Conservation (phyloP, 1,140 invertebrate genomes). For the Heliconius hermathena region DNA sequence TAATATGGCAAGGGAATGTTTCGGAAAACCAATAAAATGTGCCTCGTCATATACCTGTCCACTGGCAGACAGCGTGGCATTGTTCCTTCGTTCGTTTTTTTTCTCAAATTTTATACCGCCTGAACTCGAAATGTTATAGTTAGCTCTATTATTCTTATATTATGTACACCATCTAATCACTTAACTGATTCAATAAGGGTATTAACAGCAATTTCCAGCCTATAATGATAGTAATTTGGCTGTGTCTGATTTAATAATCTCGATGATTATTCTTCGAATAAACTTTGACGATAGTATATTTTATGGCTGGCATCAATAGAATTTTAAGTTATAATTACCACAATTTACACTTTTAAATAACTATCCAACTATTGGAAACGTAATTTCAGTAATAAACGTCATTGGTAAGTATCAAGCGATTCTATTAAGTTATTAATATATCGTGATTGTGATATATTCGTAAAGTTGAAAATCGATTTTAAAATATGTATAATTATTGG, state of each 20-base stretch:
- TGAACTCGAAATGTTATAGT: conserved; percentile 41
- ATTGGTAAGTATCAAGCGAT: background rate
- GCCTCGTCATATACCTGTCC: conserved; percentile 81
- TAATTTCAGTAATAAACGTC: conserved; percentile 5
- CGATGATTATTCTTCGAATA: conserved; percentile 42
- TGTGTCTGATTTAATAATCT: conserved; percentile 40
- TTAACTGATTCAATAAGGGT: conserved; percentile 47
- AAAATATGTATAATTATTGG: conserved; percentile 26
- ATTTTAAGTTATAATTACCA: conserved; percentile 19
- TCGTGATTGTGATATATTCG: conserved; percentile 20
- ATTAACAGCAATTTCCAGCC: conserved; percentile 45
- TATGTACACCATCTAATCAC: conserved; percentile 48
- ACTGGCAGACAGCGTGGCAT: conserved; percentile 76
- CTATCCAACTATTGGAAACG: conserved; percentile 1
- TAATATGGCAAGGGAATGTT: conserved; percentile 78
- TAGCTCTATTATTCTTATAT: conserved; percentile 34
- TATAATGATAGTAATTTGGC: conserved; percentile 49
- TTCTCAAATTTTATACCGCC: conserved; percentile 44
- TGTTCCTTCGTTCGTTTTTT: conserved; percentile 67
- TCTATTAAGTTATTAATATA: conserved; percentile 4
- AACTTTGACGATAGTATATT: conserved; percentile 42
- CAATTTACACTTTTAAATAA: conserved; percentile 17
- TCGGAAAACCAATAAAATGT: conserved; percentile 81
- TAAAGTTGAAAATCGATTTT: conserved; percentile 19
- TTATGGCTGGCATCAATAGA: conserved; percentile 29